These are phyloP conservation scores for Sternotherus odoratus DNA, from an alignment of 2,797 vertebrate species.

Conservation along the genomic window DNA sequence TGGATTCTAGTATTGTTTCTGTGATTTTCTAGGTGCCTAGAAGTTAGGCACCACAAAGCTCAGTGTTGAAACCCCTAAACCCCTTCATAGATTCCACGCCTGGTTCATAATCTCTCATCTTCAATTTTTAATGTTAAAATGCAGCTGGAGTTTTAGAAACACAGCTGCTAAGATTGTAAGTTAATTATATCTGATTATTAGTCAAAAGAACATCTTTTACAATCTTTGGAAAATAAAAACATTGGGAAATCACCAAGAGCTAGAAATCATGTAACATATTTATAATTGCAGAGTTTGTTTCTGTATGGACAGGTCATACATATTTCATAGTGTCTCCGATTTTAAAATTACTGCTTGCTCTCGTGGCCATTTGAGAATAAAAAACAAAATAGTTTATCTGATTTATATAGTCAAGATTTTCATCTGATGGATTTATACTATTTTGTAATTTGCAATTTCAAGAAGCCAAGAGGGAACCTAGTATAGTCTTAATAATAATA, in stretches of 20 bases:
- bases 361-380: constrained; percentile 27
- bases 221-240: neutral
- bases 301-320: constrained; percentile 41
- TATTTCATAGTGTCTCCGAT: neutral
- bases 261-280: neutral
- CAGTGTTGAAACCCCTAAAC: neutral
- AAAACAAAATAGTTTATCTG: constrained; percentile 1
- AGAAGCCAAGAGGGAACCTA: neutral
- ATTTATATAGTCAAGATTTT: neutral
- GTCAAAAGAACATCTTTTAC: neutral
- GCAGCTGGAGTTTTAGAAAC: neutral
- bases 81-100: neutral
- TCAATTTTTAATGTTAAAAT: neutral
- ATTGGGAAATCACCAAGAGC: neutral
- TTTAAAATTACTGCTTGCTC: constrained; percentile 56
- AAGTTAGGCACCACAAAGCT: neutral
- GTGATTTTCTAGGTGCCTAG: neutral
- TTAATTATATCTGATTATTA: neutral
- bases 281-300: neutral
- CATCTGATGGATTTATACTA: neutral
- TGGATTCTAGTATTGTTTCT: neutral
- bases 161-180: neutral
- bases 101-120: neutral
- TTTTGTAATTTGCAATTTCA: neutral
- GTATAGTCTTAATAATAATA: neutral